Evolutionary conservation across 2,888 invertebrate species (phyloP), one percentile per base, ranked within the genome.

Genomic region (Elmis aenea): DNA sequence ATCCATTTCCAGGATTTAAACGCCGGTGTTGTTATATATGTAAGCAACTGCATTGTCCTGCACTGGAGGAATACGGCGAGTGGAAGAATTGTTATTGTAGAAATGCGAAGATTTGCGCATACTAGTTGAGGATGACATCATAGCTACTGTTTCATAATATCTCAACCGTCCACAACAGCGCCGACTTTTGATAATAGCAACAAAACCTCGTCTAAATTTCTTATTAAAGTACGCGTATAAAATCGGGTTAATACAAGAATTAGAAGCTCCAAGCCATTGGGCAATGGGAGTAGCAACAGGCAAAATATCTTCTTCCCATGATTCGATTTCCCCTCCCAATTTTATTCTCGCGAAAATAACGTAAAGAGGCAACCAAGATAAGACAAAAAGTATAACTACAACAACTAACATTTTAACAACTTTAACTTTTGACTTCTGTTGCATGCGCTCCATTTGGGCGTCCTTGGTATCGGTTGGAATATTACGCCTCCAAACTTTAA

Each of bases 221-320:
- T 89, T 89, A 68, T 94, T 94, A 70, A 94, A 92, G 70, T 92
- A 93, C 2, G 92, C 91, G 66, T 94, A 93, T 37, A 95, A 74
- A 45, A 95, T 84, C 1, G 94, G 94, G 68, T 95, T 95, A 59
- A 94, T 92, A 74, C 93, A 93, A 11, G 91, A 91, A 67, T 95
- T 95, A 10, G 92, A 90, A 0, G 91, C 83, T 2, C 94, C 94
- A 26, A 95, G 71, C 90, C 89, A 91, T 64, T 90, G 93, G 3
- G 89, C 92, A 30, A 94, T 76, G 2, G 94, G 94, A 10, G 88
- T 86, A 2, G 85, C 82, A 11, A 86, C 79, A 26, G 83, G 83
- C 20, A 89, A 72, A 40, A 87, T 73, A 49, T 87, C 85, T 55
- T 87, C 86, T 57, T 85, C 89, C 79, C 83, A 85, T 28, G 79